Evolutionary conservation across 1,140 invertebrate genomes (phyloP), one percentile per base, ranked within the genome.

Genomic region (Vanessa atalanta): DNA sequence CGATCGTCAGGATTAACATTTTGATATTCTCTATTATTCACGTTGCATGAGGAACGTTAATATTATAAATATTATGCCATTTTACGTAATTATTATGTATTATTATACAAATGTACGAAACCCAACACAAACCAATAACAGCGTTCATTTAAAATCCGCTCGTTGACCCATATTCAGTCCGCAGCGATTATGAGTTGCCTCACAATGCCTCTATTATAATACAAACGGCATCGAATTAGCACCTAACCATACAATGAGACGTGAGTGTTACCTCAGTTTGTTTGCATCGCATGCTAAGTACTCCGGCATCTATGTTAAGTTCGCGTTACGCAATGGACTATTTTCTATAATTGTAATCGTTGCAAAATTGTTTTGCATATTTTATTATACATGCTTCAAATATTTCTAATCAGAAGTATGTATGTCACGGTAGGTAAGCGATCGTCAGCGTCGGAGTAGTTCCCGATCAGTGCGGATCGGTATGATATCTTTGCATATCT

Each of bases 221-320:
- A 72, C 65, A 61, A 77, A 53, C 72, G 75, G 75, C 78, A 71
- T 70, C 66, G 71, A 79, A 79, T 81, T 81, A 81, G 72, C 77
- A 71, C 75, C 73, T 69, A 63, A 23, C 53, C 53, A 70, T 70
- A 77, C 70, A 69, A 79, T 74, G 72, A 71, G 77, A 60, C n/a
- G 53, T 69, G 77, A 75, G 23, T 79, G 76, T 84, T 84, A 81
- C 82, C 63, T 75, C 72, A 82, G 55, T 66, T 48, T 63, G 75
- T 77, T 77, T 73, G 77, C 79, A 81, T 69, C 79, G 83, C 78
- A 81, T 84, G 77, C 77, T 81, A 83, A 84, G 78, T 80, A 80
- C 72, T 61, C 70, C 70, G 66, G 65, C 75, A 75, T 73, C 73
- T 80, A 78, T 78, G 77, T 77, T 70, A 65, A 57, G 55, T 70